These are phyloP conservation scores for Tuta absoluta DNA, from an alignment of 2,888 invertebrate genomes.

Conservation along the genomic window DNA sequence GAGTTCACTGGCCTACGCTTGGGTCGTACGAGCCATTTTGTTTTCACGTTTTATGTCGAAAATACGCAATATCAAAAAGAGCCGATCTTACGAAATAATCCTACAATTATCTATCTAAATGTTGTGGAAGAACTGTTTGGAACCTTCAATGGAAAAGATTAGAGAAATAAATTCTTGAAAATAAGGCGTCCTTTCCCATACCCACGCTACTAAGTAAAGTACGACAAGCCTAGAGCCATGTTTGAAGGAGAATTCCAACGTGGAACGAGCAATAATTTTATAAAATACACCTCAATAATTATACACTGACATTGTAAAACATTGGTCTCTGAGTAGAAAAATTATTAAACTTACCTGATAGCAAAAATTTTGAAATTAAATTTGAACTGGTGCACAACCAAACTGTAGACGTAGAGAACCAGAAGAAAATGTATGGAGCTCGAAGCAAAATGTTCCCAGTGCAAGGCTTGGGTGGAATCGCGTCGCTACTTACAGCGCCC, in stretches of 20 bases:
- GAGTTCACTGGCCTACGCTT: constrained; percentile 80
- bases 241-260: constrained; percentile 80
- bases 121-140: constrained; percentile 76
- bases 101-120: constrained; percentile 66
- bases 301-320: constrained; percentile 61
- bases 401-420: constrained; percentile 81
- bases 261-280: constrained; percentile 69
- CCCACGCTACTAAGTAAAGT: constrained; percentile 80
- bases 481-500: constrained; percentile 73
- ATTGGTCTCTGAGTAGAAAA: constrained; percentile 63
- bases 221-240: constrained; percentile 78
- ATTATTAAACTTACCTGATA: constrained; percentile 76
- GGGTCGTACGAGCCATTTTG: constrained; percentile 81
- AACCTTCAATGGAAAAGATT: constrained; percentile 72
- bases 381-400: constrained; percentile 81
- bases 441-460: constrained; percentile 77
- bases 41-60: constrained; percentile 79
- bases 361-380: constrained; percentile 81
- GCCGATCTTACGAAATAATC: constrained; percentile 74
- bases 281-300: constrained; percentile 56
- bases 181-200: constrained; percentile 74
- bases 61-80: constrained; percentile 76
- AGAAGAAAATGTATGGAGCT: constrained; percentile 82
- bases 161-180: constrained; percentile 79
- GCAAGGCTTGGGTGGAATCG: constrained; percentile 78